Evolutionary conservation across 1,140 invertebrate species (phyloP).

Genomic region (Pentalonia nigronervosa): DNA sequence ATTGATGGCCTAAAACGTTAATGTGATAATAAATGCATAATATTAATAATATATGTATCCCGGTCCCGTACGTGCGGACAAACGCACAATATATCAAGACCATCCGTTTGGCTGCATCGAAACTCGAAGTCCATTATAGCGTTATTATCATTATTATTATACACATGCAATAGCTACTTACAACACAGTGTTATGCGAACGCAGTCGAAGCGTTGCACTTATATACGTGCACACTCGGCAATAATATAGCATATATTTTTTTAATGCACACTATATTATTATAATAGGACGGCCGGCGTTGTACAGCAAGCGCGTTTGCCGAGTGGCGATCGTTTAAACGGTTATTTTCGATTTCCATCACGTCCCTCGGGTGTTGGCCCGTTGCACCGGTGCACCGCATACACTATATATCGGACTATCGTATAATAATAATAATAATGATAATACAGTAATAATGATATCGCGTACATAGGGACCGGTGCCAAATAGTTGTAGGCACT

Average conservation of each 20-base stretch:
- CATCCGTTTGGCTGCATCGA: not conserved
- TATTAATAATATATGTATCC: not conserved
- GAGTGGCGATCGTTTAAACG: slow-evolving; percentile 24
- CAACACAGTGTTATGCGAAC: not conserved
- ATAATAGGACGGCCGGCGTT: not conserved
- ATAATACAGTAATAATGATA: not conserved
- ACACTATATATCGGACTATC: not conserved
- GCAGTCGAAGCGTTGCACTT: not conserved
- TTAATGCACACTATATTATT: not conserved
- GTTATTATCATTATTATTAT: not conserved
- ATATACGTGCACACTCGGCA: not conserved
- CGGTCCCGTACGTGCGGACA: not conserved
- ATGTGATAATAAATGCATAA: not conserved
- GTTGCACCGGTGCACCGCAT: not conserved
- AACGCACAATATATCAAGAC: not conserved
- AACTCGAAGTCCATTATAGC: not conserved
- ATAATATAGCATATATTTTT: not conserved
- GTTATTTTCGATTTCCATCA: slow-evolving; percentile 31
- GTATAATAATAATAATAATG: not conserved
- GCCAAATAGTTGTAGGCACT: not conserved
- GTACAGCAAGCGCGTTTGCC: not conserved
- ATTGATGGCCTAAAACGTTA: not conserved
- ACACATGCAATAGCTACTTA: not conserved
- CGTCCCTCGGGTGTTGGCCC: not conserved
- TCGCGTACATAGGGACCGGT: not conserved